phyloP scores from a whole-genome alignment of 2,797 vertebrate species.

The Aotus griseimembra region DNA sequence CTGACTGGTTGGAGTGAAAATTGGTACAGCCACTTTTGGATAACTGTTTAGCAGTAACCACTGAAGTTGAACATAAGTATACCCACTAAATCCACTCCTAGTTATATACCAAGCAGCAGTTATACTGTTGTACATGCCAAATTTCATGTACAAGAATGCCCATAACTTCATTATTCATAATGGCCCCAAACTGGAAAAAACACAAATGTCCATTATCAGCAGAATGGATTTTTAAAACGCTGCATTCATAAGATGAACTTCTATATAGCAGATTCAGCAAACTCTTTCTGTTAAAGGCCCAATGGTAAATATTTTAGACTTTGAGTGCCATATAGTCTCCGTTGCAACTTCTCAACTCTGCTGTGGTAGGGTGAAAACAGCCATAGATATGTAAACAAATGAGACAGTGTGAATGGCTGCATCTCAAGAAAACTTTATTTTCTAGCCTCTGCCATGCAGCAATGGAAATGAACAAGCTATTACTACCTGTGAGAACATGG shows the following conservation, averaged over 20 bases:
- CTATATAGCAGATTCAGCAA: neutral
- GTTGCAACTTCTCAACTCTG: neutral
- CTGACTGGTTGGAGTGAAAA: neutral
- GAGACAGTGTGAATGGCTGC: neutral
- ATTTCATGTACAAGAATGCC: neutral
- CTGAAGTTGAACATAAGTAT: neutral
- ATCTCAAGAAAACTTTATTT: neutral
- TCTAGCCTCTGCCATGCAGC: neutral
- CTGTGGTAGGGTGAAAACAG: neutral
- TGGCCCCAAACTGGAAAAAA: neutral
- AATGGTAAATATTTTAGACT: neutral
- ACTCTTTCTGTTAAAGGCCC: neutral
- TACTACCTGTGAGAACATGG: neutral
- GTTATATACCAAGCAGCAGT: neutral
- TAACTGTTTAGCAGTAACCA: neutral
- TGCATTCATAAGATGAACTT: neutral
- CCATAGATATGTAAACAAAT: neutral
- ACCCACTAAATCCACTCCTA: neutral
- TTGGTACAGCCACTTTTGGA: neutral
- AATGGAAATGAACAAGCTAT: neutral
- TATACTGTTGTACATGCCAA: neutral
- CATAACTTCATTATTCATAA: neutral
- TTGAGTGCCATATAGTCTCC: neutral
- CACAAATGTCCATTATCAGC: neutral
- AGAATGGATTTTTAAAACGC: neutral